Evolutionary conservation across 2,113 vertebrate species (phyloP), one percentile per base, ranked within the genome.

Genomic region (Emydura subglobosa): DNA sequence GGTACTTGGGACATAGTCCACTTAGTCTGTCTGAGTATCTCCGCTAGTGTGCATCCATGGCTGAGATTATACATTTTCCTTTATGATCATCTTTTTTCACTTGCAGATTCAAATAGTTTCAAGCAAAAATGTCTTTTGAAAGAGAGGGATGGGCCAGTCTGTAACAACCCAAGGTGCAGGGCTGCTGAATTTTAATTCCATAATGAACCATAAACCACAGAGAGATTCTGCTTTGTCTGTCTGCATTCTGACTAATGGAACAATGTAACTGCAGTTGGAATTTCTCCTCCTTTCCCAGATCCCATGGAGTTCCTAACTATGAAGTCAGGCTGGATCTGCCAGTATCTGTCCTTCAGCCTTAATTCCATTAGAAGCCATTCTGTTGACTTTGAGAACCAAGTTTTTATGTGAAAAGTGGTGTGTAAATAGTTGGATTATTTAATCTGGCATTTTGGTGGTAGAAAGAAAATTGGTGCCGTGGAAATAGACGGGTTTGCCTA

Each of bases 61-160:
- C 65, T n/a, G 65, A 68, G 34, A 47, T 47, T 5, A 47, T 47
- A 47, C 5, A 47, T 47, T 47, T 47, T 47, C 47, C 47, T 47
- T 47, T 47, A 8, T 47, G 47, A 47, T 5, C 47, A 47, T 47
- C 47, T 47, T 47, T 47, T 93, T 93, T 98, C 97, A 95, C 96
- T 95, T 89, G 92, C 93, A 94, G 96, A 90, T 96, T 89, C 93
- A 94, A 96, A 96, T 96, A 95, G 87, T 22, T n/a, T 87, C 92
- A 39, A 39, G 39, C 39, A 39, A 39, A 39, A 39, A 39, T 39
- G 39, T 96, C 95, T 93, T 89, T 92, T 72, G 34, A 50, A 91
- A 89, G 79, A 68, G 1, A 14, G n/a, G 39, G 92, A 53, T 74
- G 39, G 39, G 68, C 13, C n/a, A 54, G 61, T 74, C 39, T 57